Percentiles rank a stretch among this genome's conserved stretches.
Conservation (phyloP, 2,888 invertebrate genomes). For the Noctua comes region DNA sequence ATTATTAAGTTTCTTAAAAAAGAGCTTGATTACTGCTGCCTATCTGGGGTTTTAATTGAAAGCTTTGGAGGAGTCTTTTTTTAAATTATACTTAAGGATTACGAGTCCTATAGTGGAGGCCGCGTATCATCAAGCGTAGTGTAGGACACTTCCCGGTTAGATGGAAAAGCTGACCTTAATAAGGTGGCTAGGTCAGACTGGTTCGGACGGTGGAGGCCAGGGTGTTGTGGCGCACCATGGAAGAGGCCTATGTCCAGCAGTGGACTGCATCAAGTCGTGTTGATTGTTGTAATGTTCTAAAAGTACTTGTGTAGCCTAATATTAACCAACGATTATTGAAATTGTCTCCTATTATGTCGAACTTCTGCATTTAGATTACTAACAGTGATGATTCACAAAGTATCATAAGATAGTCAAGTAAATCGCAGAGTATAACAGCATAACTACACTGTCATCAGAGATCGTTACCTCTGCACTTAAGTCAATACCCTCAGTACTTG, state of each 20-base stretch:
- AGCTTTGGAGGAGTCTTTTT: not conserved
- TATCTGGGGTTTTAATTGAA: not conserved
- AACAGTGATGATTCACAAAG: constrained; percentile 11
- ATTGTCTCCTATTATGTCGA: too few relatives aligned
- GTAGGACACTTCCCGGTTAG: not conserved
- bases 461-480: constrained; percentile 12
- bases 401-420: not conserved
- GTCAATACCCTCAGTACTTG: constrained; percentile 2
- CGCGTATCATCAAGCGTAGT: not conserved
- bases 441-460: constrained; percentile 12
- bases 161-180: not conserved
- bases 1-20: not conserved
- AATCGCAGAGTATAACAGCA: not conserved
- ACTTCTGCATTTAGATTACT: too few relatives aligned
- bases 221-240: not conserved
- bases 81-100: not conserved
- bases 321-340: not conserved
- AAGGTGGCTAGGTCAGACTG: not conserved
- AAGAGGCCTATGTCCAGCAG: not conserved
- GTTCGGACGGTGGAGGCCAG: not conserved
- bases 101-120: not conserved
- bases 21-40: not conserved
- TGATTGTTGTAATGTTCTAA: not conserved
- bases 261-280: not conserved
- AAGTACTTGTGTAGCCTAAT: not conserved